Evolutionary conservation across 23 tunicate genomes (phyloP).

Genomic region (Ciona savignyi): DNA sequence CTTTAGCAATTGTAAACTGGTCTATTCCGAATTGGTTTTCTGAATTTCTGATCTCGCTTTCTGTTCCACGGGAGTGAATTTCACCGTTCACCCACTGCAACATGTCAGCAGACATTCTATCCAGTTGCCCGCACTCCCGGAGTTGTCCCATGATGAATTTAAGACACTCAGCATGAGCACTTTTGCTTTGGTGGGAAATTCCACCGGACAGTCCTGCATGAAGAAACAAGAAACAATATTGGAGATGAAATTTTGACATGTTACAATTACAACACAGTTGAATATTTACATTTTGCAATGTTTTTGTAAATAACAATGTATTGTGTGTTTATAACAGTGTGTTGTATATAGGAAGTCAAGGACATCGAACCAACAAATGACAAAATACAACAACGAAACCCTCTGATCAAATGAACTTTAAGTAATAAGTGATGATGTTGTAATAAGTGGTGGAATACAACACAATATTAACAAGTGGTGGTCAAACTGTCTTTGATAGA

Average conservation of each 20-base stretch:
- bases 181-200: slow-evolving; percentile 19
- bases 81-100: slow-evolving; percentile 19
- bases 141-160: slow-evolving; percentile 35
- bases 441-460: too few relatives aligned
- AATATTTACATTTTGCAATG: too few relatives aligned
- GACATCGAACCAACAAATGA: too few relatives aligned
- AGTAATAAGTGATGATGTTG: too few relatives aligned
- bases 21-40: slow-evolving; percentile 32
- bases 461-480: too few relatives aligned
- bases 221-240: background rate
- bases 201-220: slow-evolving; percentile 51
- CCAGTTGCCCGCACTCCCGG: slow-evolving; percentile 10
- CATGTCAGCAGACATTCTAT: slow-evolving; percentile 5
- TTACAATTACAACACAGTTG: too few relatives aligned
- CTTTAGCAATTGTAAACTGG: slow-evolving; percentile 32
- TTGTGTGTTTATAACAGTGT: too few relatives aligned
- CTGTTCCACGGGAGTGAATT: background rate
- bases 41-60: background rate
- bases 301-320: too few relatives aligned
- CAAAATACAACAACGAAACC: too few relatives aligned
- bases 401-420: too few relatives aligned
- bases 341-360: too few relatives aligned
- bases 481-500: too few relatives aligned
- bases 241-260: background rate
- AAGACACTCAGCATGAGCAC: slow-evolving; percentile 52